Evolutionary conservation across 1,140 invertebrate species (phyloP), one percentile per base, ranked within the genome.

Genomic region (Polypedilum vanderplanki): DNA sequence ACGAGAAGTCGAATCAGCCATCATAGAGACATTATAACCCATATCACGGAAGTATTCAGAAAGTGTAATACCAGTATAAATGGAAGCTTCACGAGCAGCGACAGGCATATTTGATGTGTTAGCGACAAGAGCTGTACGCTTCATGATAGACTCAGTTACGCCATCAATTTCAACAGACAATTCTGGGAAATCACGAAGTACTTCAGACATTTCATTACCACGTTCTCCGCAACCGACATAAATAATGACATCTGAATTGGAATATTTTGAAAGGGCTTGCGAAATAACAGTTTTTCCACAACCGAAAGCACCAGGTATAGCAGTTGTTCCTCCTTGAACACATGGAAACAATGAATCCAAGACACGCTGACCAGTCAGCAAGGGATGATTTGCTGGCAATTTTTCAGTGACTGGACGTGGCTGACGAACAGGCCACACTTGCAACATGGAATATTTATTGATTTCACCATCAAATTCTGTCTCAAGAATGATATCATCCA

Each of bases 71-170:
- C 95, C 94, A 91, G 79, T 33, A 83, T 99, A 99, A 84, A 99
- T 99, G 79, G 97, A 99, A 79, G 98, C 98, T 87, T 99, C 98
- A 87, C 98, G 91, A 85, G 98, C 98, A 85, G 98, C 98, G 76
- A 99, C 98, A 85, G 98, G 98, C 98, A 99, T 99, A 91, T 99
- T 99, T 74, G 98, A 99, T 64, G 98, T 99, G 85, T 99, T 99
- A 78, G 98, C 98, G 22, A 99, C 98, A 22, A 99, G 85, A 41
- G 97, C 94, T 10, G 98, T 99, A 87, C 98, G 92, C 85, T 98
- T 98, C 98, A 99, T 99, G 84, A 99, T 99, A 76, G 96, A 98
- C 84, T 99, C 98, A 8, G 93, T 96, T 3, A 90, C 87, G 7
- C 98, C 98, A 73, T 98, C 95, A 78, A 99, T 96, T 86, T 99